These are phyloP conservation scores for Craseonycteris thonglongyai DNA, from an alignment of 2,113 vertebrate species.

Conservation along the genomic window DNA sequence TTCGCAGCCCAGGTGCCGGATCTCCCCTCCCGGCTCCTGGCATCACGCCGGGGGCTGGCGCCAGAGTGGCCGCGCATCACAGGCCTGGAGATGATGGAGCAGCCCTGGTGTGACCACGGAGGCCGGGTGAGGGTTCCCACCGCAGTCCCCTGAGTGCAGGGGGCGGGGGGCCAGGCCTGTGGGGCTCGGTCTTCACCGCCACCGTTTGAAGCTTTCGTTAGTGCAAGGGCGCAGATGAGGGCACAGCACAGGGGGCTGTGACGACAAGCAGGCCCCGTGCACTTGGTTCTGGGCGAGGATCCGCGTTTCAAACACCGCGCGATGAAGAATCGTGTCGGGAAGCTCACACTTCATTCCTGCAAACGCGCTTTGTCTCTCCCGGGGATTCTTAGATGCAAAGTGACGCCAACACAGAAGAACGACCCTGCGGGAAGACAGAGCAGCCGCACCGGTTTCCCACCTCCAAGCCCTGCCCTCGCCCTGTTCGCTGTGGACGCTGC, in stretches of 20 bases:
- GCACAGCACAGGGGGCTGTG: rapidly evolving
- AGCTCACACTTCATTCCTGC: rapidly evolving
- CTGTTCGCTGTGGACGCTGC: rapidly evolving
- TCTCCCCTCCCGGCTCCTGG: not conserved
- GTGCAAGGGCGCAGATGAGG: rapidly evolving
- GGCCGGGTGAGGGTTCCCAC: rapidly evolving
- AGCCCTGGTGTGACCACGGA: not conserved
- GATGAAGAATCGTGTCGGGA: rapidly evolving
- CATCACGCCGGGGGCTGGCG: rapidly evolving
- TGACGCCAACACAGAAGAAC: not conserved
- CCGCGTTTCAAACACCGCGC: not conserved
- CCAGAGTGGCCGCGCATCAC: rapidly evolving
- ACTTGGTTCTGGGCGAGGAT: rapidly evolving
- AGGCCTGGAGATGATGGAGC: rapidly evolving
- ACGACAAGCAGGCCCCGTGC: rapidly evolving
- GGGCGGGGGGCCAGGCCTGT: rapidly evolving
- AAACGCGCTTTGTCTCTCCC: not conserved
- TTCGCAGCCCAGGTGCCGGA: too few relatives aligned
- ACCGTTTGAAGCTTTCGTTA: not conserved
- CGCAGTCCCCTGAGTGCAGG: too few relatives aligned
- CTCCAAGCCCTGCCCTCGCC: rapidly evolving
- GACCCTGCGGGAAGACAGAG: too few relatives aligned
- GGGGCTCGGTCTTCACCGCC: too few relatives aligned
- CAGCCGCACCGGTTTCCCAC: rapidly evolving
- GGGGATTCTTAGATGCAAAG: not conserved